phyloP scores from a whole-genome alignment of 2,888 invertebrate genomes.

The Drosophila kambysellisi region DNA sequence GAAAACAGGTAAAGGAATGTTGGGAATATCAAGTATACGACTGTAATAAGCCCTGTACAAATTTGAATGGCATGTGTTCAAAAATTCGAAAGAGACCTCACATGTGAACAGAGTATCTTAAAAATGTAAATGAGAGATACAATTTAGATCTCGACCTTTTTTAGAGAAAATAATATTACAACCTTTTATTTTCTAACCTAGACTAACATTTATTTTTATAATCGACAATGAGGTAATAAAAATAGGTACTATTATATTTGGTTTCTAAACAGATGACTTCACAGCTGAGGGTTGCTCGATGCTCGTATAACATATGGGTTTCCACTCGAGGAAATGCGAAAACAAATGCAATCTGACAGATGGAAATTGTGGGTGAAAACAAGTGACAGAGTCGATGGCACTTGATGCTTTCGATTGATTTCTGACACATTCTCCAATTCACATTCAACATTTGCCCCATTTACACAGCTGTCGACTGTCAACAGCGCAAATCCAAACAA shows the following conservation, averaged over 20 bases:
- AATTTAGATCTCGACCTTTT: neutral
- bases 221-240: too few species aligned
- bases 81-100: neutral
- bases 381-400: slow-evolving; percentile 35
- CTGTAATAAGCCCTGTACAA: slow-evolving; percentile 7
- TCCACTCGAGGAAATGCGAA: slow-evolving; percentile 18
- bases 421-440: slow-evolving; percentile 61
- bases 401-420: slow-evolving; percentile 67
- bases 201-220: neutral
- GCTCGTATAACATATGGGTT: slow-evolving; percentile 4
- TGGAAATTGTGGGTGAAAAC: slow-evolving; percentile 10
- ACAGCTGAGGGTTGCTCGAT: slow-evolving; percentile 7
- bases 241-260: slow-evolving; percentile 15
- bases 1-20: slow-evolving; percentile 1
- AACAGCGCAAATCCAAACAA: slow-evolving; percentile 50
- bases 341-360: slow-evolving; percentile 38
- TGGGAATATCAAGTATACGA: neutral
- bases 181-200: neutral
- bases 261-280: slow-evolving; percentile 35
- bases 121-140: neutral
- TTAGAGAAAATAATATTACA: neutral
- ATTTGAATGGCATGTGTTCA: neutral
- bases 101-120: neutral
- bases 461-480: slow-evolving; percentile 55
- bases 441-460: slow-evolving; percentile 21